Evolutionary conservation across 1,140 invertebrate species (phyloP).

Genomic region (Drosophila sp.): DNA sequence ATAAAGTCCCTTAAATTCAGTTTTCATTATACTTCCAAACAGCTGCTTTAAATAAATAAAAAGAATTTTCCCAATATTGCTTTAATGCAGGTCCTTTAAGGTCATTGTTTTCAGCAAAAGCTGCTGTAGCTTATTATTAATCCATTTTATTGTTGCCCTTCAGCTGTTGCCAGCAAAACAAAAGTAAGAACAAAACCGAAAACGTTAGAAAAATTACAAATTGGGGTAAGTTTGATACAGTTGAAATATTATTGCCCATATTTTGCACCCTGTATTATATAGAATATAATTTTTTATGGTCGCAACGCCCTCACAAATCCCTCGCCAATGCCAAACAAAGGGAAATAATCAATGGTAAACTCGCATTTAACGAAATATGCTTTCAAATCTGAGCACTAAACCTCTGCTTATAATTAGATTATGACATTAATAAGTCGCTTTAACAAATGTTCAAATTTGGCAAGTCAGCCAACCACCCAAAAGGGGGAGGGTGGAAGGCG

Average conservation of each 20-base stretch:
- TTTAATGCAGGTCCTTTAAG: background rate
- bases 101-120: conserved; percentile 41
- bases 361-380: conserved; percentile 52
- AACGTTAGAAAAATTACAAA: conserved; percentile 3
- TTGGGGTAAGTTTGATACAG: conserved; percentile 39
- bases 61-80: background rate
- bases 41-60: conserved; percentile 26
- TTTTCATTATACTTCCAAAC: conserved; percentile 1
- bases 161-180: conserved; percentile 45
- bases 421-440: conserved; percentile 81
- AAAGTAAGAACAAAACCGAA: background rate
- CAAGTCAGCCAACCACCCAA: conserved; percentile 6
- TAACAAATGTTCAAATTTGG: conserved; percentile 77
- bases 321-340: conserved; percentile 22
- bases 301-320: conserved; percentile 35
- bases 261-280: conserved; percentile 47
- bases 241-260: conserved; percentile 45
- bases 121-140: conserved; percentile 59
- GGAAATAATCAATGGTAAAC: conserved; percentile 54
- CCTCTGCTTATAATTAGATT: conserved; percentile 78
- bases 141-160: conserved; percentile 53
- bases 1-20: no score
- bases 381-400: conserved; percentile 48
- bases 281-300: conserved; percentile 57
- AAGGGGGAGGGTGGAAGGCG: background rate